Evolutionary conservation across 1,140 invertebrate genomes (phyloP).

Genomic region (Aradophagus sp.): DNA sequence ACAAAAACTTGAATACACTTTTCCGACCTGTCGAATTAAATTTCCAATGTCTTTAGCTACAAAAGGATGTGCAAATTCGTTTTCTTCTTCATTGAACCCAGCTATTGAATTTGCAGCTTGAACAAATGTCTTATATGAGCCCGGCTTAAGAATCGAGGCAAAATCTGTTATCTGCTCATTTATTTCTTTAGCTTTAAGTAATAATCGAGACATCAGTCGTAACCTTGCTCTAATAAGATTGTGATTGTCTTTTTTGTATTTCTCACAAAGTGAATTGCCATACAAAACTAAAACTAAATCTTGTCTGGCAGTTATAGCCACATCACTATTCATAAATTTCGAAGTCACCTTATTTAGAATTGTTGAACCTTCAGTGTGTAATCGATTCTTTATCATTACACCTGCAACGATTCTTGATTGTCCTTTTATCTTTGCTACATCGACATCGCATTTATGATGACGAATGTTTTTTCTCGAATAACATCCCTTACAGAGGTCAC

Average conservation of each 20-base stretch:
- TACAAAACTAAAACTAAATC: slow-evolving; percentile 16
- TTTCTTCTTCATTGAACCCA: slow-evolving; percentile 6
- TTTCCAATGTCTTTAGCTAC: slow-evolving; percentile 9
- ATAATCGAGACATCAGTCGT: not conserved
- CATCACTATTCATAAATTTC: slow-evolving; percentile 4
- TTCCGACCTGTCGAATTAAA: slow-evolving; percentile 9
- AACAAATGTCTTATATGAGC: not conserved
- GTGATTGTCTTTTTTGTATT: not conserved
- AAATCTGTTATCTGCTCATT: slow-evolving; percentile 1
- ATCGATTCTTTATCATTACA: slow-evolving; percentile 5
- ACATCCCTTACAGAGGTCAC: slow-evolving; percentile 5
- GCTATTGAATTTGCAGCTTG: slow-evolving; percentile 5
- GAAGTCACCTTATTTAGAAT: slow-evolving; percentile 3
- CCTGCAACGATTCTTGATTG: slow-evolving; percentile 9
- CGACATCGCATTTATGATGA: slow-evolving; percentile 14
- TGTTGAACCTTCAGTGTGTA: slow-evolving; percentile 1
- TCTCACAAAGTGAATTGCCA: slow-evolving; percentile 14
- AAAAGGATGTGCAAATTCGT: slow-evolving; percentile 16
- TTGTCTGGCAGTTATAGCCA: not conserved
- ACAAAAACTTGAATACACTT: slow-evolving; percentile 3
- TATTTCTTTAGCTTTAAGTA: not conserved
- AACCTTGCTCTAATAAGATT: slow-evolving; percentile 1
- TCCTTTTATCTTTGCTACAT: not conserved
- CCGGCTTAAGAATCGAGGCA: not conserved
- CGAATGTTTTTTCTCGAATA: slow-evolving; percentile 12